Evolutionary conservation across 2,888 invertebrate species (phyloP).

Genomic region (Boloria euphrosyne): DNA sequence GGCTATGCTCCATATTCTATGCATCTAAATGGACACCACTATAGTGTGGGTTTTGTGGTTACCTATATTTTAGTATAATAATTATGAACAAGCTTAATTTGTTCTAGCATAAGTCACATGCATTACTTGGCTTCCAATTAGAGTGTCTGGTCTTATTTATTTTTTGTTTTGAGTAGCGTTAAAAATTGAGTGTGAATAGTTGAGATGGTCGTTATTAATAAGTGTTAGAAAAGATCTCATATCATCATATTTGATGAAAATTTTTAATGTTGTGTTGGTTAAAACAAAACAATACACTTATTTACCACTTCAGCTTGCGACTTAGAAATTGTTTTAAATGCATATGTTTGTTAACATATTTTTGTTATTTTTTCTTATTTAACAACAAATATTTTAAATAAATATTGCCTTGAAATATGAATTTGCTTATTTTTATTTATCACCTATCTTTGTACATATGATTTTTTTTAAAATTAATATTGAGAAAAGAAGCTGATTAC

Average conservation of each 20-base stretch:
- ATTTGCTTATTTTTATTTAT: slow-evolving; percentile 16
- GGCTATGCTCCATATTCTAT: not conserved
- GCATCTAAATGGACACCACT: slow-evolving; percentile 2
- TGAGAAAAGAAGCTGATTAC: too few species aligned
- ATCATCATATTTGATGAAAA: slow-evolving; percentile 33
- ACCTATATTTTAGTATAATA: slow-evolving; percentile 57
- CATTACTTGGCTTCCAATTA: slow-evolving; percentile 43
- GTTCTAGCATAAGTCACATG: slow-evolving; percentile 68
- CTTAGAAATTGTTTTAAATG: slow-evolving; percentile 68
- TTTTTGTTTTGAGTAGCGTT: slow-evolving; percentile 22
- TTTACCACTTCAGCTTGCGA: slow-evolving; percentile 58
- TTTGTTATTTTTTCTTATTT: slow-evolving; percentile 74
- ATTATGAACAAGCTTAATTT: slow-evolving; percentile 56
- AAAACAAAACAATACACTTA: slow-evolving; percentile 10
- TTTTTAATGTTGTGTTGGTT: slow-evolving; percentile 23
- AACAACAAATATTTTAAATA: slow-evolving; percentile 58
- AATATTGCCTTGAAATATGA: slow-evolving; percentile 35
- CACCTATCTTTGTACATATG: not conserved
- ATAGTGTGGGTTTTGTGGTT: slow-evolving; percentile 55
- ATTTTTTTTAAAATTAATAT: too few species aligned
- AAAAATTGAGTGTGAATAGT: slow-evolving; percentile 33
- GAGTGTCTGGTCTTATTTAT: slow-evolving; percentile 29
- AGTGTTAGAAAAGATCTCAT: slow-evolving; percentile 38
- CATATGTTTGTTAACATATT: slow-evolving; percentile 75
- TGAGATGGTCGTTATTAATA: slow-evolving; percentile 33